These are phyloP conservation scores for Charaxes varanes DNA, from an alignment of 1,140 invertebrate species.

Conservation along the genomic window DNA sequence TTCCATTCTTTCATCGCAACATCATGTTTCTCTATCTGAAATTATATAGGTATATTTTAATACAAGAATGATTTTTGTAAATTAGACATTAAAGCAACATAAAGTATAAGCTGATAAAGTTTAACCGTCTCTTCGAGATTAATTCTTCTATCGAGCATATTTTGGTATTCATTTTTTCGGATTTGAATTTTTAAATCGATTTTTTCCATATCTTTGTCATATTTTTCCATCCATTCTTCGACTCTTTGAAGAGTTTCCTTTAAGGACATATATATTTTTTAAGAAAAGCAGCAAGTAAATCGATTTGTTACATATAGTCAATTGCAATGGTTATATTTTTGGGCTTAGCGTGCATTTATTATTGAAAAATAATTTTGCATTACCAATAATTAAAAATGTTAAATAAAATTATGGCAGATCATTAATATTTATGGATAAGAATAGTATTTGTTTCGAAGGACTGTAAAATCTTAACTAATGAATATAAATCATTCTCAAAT, in stretches of 20 bases:
- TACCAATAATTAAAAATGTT: too few relatives aligned
- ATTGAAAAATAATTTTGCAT: too few relatives aligned
- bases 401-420: too few relatives aligned
- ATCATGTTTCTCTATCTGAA: slow-evolving; percentile 46
- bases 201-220: slow-evolving; percentile 56
- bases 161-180: slow-evolving; percentile 53
- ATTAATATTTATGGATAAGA: too few relatives aligned
- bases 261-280: too few relatives aligned
- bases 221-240: slow-evolving; percentile 62
- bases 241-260: slow-evolving; percentile 56
- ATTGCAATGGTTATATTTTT: too few relatives aligned
- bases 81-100: neutral
- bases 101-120: neutral
- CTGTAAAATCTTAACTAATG: too few relatives aligned
- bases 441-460: too few relatives aligned
- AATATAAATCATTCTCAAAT: too few relatives aligned
- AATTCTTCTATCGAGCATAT: slow-evolving; percentile 39
- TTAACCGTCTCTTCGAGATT: slow-evolving; percentile 46
- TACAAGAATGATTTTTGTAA: neutral
- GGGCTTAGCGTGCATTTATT: too few relatives aligned
- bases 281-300: too few relatives aligned
- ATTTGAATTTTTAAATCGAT: slow-evolving; percentile 60
- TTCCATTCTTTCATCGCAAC: slow-evolving; percentile 48
- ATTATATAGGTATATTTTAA: neutral
- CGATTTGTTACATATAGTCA: too few relatives aligned